Evolutionary conservation across 2,797 vertebrate genomes (phyloP).

Genomic region (Periparus ater): DNA sequence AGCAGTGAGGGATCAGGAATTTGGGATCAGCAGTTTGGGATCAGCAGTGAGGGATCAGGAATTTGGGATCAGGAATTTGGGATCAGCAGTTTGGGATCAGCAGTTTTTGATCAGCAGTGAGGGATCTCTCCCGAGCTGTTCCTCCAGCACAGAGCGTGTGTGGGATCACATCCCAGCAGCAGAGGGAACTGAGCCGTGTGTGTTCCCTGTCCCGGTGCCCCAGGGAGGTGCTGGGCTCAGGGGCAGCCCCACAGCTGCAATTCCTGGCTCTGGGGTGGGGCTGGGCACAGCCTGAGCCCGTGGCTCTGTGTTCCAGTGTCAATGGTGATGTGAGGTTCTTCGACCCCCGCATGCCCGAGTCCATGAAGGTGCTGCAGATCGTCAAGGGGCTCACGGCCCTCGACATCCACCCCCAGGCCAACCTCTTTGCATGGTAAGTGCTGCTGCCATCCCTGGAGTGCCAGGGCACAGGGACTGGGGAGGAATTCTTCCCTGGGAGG

Average conservation of each 20-base stretch:
- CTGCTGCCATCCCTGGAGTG: neutral
- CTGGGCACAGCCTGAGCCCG: neutral
- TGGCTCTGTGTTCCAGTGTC: conserved; percentile 76
- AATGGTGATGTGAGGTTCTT: conserved; percentile 96
- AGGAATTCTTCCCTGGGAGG: neutral
- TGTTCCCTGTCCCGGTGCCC: rapidly evolving
- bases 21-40: neutral
- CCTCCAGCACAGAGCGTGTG: rapidly evolving
- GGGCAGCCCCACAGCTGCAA: rapidly evolving
- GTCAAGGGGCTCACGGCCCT: conserved; percentile 94
- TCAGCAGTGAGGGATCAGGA: neutral
- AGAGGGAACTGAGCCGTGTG: rapidly evolving
- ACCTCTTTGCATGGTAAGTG: conserved; percentile 94
- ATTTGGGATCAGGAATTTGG: neutral
- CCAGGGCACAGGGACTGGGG: neutral
- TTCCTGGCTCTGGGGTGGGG: rapidly evolving
- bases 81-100: neutral
- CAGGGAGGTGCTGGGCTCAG: rapidly evolving
- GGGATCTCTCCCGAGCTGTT: neutral
- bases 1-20: neutral
- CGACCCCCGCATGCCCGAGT: conserved; percentile 88
- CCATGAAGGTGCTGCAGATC: conserved; percentile 91
- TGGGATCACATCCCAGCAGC: rapidly evolving
- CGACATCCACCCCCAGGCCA: conserved; percentile 96
- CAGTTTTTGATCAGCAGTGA: neutral